Evolutionary conservation across 2,888 invertebrate genomes (phyloP).

Genomic region (Eupithecia exiguata): DNA sequence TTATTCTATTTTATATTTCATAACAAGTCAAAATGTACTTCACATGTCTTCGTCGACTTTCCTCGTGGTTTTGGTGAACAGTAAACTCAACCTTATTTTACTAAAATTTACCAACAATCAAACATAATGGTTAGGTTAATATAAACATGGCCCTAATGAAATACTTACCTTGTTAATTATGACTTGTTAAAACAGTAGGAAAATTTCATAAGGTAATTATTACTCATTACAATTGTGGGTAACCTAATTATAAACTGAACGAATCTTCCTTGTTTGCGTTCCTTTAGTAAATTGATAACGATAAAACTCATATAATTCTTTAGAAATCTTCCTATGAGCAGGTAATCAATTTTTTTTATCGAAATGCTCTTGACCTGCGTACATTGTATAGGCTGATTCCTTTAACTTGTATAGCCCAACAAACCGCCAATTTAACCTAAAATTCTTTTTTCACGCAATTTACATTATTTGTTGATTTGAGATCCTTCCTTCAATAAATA

Average conservation of each 20-base stretch:
- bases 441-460: too few species aligned
- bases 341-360: not conserved
- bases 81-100: not conserved
- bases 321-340: not conserved
- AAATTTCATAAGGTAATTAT: not conserved
- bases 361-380: not conserved
- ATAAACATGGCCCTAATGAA: not conserved
- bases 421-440: too few species aligned
- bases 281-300: not conserved
- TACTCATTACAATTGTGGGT: not conserved
- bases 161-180: not conserved
- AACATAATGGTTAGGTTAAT: not conserved
- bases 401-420: not conserved
- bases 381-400: not conserved
- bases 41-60: not conserved
- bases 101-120: not conserved
- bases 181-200: not conserved
- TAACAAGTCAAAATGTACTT: not conserved
- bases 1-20: not conserved
- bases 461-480: too few species aligned
- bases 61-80: not conserved
- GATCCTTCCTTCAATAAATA: too few species aligned
- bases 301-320: not conserved
- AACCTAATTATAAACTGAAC: not conserved
- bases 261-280: conserved; percentile 1